These are phyloP conservation scores for Oeneis ivallda DNA, from an alignment of 2,888 invertebrate genomes.

Conservation along the genomic window DNA sequence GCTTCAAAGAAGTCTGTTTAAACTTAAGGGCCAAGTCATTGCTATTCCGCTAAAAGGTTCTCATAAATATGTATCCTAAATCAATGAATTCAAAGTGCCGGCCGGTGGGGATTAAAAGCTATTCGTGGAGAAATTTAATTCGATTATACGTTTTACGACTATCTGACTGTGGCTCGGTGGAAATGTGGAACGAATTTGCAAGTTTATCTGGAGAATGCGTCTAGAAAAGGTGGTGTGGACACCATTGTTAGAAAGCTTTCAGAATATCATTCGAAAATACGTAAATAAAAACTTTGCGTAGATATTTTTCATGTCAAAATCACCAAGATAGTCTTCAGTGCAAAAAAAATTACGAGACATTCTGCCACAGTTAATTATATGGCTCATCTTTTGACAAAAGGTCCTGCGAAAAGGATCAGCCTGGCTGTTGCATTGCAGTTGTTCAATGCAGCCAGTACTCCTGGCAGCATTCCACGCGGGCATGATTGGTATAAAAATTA, in stretches of 20 bases:
- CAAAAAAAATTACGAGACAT: no score
- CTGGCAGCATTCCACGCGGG: no score
- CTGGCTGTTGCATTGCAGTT: no score
- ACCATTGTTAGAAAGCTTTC: not conserved
- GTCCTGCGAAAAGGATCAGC: no score
- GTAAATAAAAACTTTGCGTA: not conserved
- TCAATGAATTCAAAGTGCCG: slow-evolving; percentile 27
- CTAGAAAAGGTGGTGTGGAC: not conserved
- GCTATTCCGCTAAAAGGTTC: slow-evolving; percentile 9
- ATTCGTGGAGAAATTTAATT: slow-evolving; percentile 32
- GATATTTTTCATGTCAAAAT: no score
- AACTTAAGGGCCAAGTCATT: slow-evolving; percentile 6
- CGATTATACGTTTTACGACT: slow-evolving; percentile 30
- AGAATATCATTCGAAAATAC: not conserved
- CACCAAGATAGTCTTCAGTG: no score
- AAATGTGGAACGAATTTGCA: slow-evolving; percentile 28
- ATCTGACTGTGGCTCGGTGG: slow-evolving; percentile 14
- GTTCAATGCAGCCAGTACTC: no score
- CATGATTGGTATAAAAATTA: no score
- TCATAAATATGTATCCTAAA: slow-evolving; percentile 30
- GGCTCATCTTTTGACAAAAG: no score
- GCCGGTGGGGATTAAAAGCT: slow-evolving; percentile 18
- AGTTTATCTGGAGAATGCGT: slow-evolving; percentile 22
- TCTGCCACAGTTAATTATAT: no score
- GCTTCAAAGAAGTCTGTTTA: not conserved